Evolutionary conservation across 2,888 invertebrate genomes (phyloP), one percentile per base, ranked within the genome.

Genomic region (Caenorhabditis macrosperma): DNA sequence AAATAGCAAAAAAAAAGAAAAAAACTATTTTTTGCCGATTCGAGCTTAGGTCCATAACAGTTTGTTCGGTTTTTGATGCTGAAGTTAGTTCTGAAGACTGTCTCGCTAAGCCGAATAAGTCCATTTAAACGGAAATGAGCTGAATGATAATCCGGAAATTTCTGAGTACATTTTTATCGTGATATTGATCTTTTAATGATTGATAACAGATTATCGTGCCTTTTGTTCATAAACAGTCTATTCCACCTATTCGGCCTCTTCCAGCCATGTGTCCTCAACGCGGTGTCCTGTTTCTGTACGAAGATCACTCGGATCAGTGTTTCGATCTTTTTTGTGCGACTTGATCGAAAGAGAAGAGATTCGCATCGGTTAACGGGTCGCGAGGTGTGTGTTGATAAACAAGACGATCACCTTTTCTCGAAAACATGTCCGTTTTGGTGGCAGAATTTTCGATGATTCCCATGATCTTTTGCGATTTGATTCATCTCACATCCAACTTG

Each of bases 281-380:
- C 15, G 38, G n/a, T n/a, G n/a, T n/a, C n/a, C n/a, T 38, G 38
- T 12, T 15, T 38, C 15, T 2, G 5, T 38, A 12, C 59, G 22
- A 48, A 68, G 68, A 68, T 68, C 68, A 68, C 24, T 59, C 17
- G 22, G 68, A 59, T 59, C 68, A 68, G 44, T 57, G 55, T 55
- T 67, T 67, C 54, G 67, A 67, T 67, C 46, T 67, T 67, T 57
- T 67, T 52, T 64, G 17, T 46, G 33, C 48, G 17, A 22, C 10
- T 52, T 26, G 22, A 50, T 50, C 24, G 26, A 50, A 50, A 52
- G 35, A 48, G 59, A 15, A 38, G 41, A 50, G 50, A 66, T 67
- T 52, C 67, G 55, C 24, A 67, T 67, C 52, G 55, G 44, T 67
- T 67, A 28, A 15, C 33, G 24, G 52, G 38, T 38, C 15, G 38